These are phyloP conservation scores for Neotoma lepida DNA, from an alignment of 2,113 vertebrate species.

Conservation along the genomic window DNA sequence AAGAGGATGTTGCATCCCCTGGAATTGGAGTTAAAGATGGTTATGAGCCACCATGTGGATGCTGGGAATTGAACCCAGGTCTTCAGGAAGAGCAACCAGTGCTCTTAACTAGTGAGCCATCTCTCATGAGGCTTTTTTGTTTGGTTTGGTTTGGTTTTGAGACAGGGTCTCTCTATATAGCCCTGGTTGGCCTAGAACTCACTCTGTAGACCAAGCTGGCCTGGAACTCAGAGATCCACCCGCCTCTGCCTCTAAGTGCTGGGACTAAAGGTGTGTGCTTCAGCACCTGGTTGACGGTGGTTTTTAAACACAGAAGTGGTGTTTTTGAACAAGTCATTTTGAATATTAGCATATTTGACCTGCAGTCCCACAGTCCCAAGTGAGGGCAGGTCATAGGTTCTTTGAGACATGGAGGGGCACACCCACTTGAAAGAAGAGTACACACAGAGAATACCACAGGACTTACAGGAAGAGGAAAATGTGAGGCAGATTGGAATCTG, in stretches of 20 bases:
- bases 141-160: neutral
- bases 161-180: neutral
- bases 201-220: neutral
- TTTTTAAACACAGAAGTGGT: neutral
- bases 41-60: neutral
- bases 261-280: neutral
- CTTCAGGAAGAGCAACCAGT: neutral
- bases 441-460: neutral
- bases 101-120: neutral
- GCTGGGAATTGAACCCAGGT: neutral
- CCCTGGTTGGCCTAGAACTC: neutral
- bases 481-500: neutral
- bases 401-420: neutral
- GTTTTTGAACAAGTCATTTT: neutral
- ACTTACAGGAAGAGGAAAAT: neutral
- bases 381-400: accelerated
- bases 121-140: neutral
- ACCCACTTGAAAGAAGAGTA: neutral
- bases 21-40: neutral
- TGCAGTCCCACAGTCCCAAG: neutral
- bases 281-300: too few relatives aligned
- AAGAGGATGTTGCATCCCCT: neutral
- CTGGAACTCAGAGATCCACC: neutral
- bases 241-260: neutral
- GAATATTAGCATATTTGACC: neutral